Percentiles rank a stretch among this genome's conserved stretches.
Evolutionary conservation across 2,113 vertebrate genomes (phyloP).

Genomic region (Ia io): DNA sequence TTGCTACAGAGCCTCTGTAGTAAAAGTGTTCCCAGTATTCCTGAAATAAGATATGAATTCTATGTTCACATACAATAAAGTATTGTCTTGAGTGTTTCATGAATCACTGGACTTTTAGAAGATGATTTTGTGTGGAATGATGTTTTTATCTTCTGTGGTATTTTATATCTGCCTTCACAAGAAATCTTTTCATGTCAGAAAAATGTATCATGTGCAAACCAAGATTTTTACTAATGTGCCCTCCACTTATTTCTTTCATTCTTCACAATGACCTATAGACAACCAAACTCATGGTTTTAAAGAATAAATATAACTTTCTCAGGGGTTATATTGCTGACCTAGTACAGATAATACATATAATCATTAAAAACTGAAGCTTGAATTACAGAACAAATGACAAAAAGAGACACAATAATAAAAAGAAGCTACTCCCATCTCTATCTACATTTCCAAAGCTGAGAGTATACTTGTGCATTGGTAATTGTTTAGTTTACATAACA

Average conservation of each 20-base stretch:
- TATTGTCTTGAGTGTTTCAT: neutral
- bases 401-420: neutral
- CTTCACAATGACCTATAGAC: neutral
- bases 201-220: neutral
- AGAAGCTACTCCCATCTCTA: neutral
- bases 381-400: neutral
- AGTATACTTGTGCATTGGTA: neutral
- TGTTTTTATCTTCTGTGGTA: conserved; percentile 2
- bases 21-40: neutral
- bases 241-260: neutral
- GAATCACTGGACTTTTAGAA: neutral
- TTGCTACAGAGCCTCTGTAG: neutral
- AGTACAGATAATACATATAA: neutral
- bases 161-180: conserved; percentile 13
- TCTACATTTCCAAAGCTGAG: neutral
- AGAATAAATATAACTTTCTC: neutral
- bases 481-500: neutral
- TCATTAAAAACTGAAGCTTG: neutral
- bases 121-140: conserved; percentile 6
- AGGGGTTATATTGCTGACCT: neutral
- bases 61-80: conserved; percentile 1
- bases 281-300: neutral
- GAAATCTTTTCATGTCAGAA: neutral
- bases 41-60: conserved; percentile 33
- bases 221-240: neutral